Conservation (phyloP, 1,140 invertebrate species). For the Camponotus vicinus region DNA sequence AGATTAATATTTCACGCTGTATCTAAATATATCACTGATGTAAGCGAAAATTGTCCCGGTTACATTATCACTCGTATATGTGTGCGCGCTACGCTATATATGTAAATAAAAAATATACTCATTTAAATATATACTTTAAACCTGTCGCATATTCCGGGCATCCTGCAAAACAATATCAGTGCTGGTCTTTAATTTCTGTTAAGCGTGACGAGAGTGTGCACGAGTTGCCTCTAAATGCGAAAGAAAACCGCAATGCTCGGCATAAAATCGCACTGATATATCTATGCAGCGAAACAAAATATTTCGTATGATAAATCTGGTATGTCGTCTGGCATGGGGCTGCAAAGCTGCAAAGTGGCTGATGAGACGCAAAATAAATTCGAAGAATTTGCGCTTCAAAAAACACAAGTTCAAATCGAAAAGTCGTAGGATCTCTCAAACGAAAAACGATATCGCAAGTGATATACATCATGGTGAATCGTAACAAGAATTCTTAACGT, state of each 20-base stretch:
- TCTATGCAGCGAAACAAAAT: conserved; percentile 59
- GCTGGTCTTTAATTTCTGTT: conserved; percentile 62
- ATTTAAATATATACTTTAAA: conserved; percentile 72
- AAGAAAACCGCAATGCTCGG: conserved; percentile 61
- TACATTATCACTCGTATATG: conserved; percentile 14
- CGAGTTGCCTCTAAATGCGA: conserved; percentile 69
- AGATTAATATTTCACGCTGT: conserved; percentile 45
- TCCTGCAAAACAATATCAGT: conserved; percentile 75
- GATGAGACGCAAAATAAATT: conserved; percentile 38
- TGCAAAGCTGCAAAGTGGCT: conserved; percentile 21
- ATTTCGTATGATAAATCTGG: not conserved
- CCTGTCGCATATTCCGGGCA: conserved; percentile 72
- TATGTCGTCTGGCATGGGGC: conserved; percentile 38
- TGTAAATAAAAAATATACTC: conserved; percentile 39
- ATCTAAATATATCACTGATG: not conserved
- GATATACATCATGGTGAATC: not conserved
- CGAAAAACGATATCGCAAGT: conserved; percentile 8
- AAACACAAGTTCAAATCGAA: conserved; percentile 11
- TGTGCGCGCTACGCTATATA: conserved; percentile 5
- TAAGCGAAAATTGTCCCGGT: conserved; percentile 1
- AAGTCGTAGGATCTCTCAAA: not conserved
- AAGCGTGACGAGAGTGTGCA: conserved; percentile 52
- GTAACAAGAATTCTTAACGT: not conserved
- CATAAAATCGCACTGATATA: conserved; percentile 9
- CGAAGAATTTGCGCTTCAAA: conserved; percentile 4